phyloP scores from a whole-genome alignment of 2,113 vertebrate species.

The Ageneiosus marmoratus region DNA sequence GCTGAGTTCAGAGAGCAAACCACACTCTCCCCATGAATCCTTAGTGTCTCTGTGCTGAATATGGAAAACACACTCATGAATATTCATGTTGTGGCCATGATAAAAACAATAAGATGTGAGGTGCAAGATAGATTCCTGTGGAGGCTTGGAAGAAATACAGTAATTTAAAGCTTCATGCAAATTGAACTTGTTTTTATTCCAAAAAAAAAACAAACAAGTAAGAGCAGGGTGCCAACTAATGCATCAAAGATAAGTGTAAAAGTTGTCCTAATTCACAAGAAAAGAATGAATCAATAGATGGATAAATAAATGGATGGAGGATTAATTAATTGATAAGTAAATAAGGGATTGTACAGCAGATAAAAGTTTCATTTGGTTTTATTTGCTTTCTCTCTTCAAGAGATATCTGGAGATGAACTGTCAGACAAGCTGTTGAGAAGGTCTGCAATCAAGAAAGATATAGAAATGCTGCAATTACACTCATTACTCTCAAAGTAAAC shows the following conservation, averaged over 20 bases:
- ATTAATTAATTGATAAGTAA: too few species aligned
- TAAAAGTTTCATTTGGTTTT: slow-evolving; percentile 35
- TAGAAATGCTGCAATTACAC: not conserved
- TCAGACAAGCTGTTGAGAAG: not conserved
- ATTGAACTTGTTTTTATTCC: slow-evolving; percentile 35
- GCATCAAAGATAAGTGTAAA: slow-evolving; percentile 39
- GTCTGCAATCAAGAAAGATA: not conserved
- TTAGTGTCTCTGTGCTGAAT: slow-evolving; percentile 69
- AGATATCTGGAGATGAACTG: not conserved
- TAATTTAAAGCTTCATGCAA: slow-evolving; percentile 43
- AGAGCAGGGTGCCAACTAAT: slow-evolving; percentile 36
- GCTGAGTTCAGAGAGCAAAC: slow-evolving; percentile 73
- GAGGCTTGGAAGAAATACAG: slow-evolving; percentile 26
- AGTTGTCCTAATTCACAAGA: slow-evolving; percentile 31
- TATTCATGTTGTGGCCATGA: slow-evolving; percentile 52
- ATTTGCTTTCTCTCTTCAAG: slow-evolving; percentile 28
- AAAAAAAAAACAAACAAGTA: slow-evolving; percentile 35
- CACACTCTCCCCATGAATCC: slow-evolving; percentile 64
- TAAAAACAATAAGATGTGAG: slow-evolving; percentile 36
- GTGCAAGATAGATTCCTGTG: slow-evolving; percentile 33
- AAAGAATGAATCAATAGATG: not conserved
- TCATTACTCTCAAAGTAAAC: not conserved
- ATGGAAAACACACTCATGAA: slow-evolving; percentile 71
- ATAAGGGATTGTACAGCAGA: slow-evolving; percentile 23
- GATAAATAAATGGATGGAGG: not conserved